Evolutionary conservation across 2,113 vertebrate genomes (phyloP).

Genomic region (Naja naja): DNA sequence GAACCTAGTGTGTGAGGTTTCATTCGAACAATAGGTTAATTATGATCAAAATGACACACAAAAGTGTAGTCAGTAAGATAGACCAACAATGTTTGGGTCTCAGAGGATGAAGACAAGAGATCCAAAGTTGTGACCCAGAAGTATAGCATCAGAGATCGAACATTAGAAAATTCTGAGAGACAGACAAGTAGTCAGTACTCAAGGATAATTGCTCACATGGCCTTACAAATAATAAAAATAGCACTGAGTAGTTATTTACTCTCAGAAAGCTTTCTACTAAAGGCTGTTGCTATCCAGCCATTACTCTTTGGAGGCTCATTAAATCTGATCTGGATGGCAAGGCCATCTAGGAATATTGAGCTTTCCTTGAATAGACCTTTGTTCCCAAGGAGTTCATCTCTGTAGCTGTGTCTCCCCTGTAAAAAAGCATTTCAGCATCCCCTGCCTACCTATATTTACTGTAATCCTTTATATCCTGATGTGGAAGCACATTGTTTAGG

Average conservation of each 20-base stretch:
- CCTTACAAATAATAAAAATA: not conserved
- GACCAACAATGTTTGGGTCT: not conserved
- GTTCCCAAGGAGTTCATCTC: not conserved
- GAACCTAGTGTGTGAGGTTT: not conserved
- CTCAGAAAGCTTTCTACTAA: not conserved
- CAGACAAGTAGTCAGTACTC: not conserved
- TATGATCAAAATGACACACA: not conserved
- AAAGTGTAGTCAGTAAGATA: not conserved
- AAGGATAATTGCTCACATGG: not conserved
- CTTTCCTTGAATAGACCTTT: not conserved
- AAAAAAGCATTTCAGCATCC: not conserved
- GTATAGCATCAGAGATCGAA: not conserved
- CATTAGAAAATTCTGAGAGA: not conserved
- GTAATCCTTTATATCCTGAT: not conserved
- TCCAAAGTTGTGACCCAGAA: not conserved
- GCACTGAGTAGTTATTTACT: not conserved
- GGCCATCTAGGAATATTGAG: not conserved
- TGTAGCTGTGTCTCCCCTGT: not conserved
- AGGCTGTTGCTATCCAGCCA: not conserved
- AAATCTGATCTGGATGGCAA: not conserved
- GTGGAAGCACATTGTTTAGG: not conserved
- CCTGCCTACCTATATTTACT: not conserved
- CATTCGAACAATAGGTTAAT: not conserved
- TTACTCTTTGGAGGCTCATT: not conserved
- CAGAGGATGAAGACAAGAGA: not conserved